phyloP scores from a whole-genome alignment of 2,888 invertebrate genomes.

The Polia nebulosa region DNA sequence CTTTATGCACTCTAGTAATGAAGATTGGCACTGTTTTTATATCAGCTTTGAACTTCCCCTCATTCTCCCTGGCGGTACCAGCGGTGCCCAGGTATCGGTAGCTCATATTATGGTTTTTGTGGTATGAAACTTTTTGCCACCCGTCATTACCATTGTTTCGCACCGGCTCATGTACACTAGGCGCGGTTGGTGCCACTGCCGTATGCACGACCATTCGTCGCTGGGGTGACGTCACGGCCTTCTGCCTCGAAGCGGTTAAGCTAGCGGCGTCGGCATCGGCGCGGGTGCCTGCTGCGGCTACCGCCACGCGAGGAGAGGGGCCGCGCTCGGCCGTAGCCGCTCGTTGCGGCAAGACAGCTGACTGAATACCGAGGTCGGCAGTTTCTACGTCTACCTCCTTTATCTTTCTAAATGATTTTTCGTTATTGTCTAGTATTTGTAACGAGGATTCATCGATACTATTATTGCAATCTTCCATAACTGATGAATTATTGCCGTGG shows the following conservation, averaged over 20 bases:
- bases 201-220: not conserved
- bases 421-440: too few species aligned
- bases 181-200: not conserved
- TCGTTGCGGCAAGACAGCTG: constrained; percentile 9
- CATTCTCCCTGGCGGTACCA: too few species aligned
- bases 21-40: too few species aligned
- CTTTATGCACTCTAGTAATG: too few species aligned
- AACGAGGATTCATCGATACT: too few species aligned
- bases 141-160: constrained; percentile 3
- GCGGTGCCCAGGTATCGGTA: too few species aligned
- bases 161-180: not conserved
- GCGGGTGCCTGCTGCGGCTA: not conserved
- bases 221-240: constrained; percentile 7
- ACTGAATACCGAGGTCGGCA: not conserved
- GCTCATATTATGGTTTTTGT: too few species aligned
- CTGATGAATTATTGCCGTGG: too few species aligned
- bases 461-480: too few species aligned
- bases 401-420: constrained; percentile 13
- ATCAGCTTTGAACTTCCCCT: too few species aligned
- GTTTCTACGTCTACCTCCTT: constrained; percentile 19
- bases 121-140: not conserved
- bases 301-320: constrained; percentile 1
- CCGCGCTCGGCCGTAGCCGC: constrained; percentile 5
- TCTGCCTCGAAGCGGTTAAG: not conserved
- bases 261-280: not conserved